Percentiles rank a stretch among this genome's conserved stretches.
These are phyloP conservation scores for Oenanthe oenanthe DNA, from an alignment of 2,113 vertebrate genomes.

Conservation along the genomic window DNA sequence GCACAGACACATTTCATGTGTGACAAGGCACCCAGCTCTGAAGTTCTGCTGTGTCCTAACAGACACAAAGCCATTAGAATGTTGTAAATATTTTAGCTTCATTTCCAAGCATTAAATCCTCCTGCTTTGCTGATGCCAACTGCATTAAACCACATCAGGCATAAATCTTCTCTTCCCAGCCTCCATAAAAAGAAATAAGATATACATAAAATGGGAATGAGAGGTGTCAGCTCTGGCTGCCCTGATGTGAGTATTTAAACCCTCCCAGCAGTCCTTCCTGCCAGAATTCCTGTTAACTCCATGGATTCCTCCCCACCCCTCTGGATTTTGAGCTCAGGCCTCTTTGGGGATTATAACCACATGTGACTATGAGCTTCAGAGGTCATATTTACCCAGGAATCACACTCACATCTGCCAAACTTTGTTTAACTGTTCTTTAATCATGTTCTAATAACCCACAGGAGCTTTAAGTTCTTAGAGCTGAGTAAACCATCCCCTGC, in stretches of 20 bases:
- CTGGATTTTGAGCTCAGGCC: not conserved
- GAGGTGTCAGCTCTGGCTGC: not conserved
- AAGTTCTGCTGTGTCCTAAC: not conserved
- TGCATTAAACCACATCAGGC: not conserved
- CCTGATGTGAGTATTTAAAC: not conserved
- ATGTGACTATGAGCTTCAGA: conserved; percentile 15
- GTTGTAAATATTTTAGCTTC: not conserved
- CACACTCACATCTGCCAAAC: conserved; percentile 55
- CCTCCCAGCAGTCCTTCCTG: not conserved
- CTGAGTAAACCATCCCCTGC: not conserved
- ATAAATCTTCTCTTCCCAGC: not conserved
- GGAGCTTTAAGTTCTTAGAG: not conserved
- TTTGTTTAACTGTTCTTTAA: conserved; percentile 42
- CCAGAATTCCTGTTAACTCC: not conserved
- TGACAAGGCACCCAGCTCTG: not conserved
- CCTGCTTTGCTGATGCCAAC: not conserved
- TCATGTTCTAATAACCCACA: conserved; percentile 29
- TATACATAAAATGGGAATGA: not conserved
- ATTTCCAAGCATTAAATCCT: not conserved
- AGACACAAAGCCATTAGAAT: not conserved
- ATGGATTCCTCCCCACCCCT: not conserved
- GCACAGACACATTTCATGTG: not conserved
- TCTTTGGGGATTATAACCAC: conserved; percentile 34
- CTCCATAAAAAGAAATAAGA: not conserved
- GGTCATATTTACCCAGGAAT: conserved; percentile 60